Evolutionary conservation across 1,140 invertebrate genomes (phyloP), one percentile per base, ranked within the genome.

Genomic region (Drosophila paulistorum): DNA sequence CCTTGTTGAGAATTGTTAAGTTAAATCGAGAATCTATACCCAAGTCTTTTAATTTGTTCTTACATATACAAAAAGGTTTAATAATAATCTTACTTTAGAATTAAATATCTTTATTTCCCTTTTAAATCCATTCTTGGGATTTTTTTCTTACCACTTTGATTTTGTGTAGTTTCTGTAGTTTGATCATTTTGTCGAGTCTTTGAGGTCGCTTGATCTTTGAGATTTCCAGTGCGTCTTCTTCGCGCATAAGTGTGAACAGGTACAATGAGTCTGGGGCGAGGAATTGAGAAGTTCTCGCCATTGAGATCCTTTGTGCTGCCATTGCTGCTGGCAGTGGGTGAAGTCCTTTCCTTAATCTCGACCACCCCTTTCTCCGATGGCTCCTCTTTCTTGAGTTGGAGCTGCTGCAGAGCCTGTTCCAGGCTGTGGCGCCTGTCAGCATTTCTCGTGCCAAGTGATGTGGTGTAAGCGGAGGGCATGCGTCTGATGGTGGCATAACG

Each of bases 161-260:
- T 60, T 11, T 54, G 64, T 7, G 4, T 13, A 13, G 37, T 13
- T 39, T 80, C 63, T 23, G 45, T 11, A 23, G 17, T 51, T 59
- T 86, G 71, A 1, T 70, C 71, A 10, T 65, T 64, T 9, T 65
- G 66, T n/a, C 63, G 58, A 26, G 33, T 77, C 7, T 51, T 51
- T 11, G 45, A 11, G 45, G 75, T 61, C 17, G 75, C 61, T 45
- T 92, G 78, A 59, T 92, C 91, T 54, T 81, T 84, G 57, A 95
- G 91, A 93, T 95, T 96, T 6, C 96, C 96, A n/a, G 96, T 97
- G 66, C 96, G 93, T 62, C 96, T 93, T 74, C 95, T 95, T 67
- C 96, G 93, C 33, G 96, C 96, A 91, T 97, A 97, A 2, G 96
- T 96, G 93, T 97, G 96, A 64, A 97, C 96, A 54, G 96, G 96